Evolutionary conservation across 2,888 invertebrate genomes (phyloP), one percentile per base, ranked within the genome.

Genomic region (Prosapia bicincta): DNA sequence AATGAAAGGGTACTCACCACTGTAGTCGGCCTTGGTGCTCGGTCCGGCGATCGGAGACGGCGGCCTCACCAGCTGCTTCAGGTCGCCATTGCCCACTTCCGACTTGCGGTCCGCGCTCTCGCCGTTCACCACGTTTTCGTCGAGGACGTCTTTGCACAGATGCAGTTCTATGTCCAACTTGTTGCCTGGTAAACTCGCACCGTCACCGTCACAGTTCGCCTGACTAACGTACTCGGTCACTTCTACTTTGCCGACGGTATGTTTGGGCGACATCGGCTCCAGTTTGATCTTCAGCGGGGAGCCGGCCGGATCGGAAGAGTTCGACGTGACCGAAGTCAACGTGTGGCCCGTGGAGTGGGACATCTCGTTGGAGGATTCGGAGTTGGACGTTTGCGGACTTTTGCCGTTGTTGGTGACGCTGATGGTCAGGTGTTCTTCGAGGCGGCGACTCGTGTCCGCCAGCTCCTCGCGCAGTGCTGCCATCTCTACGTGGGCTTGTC

Each of bases 401-500:
- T 80, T 71, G 84, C 81, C 20, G 28, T 32, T 38, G 69, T 69
- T 69, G 74, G 38, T 70, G 25, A 32, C 66, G 66, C 69, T 72
- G 71, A 71, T 24, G 83, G 83, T 77, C 83, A 85, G 80, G 81
- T 83, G 72, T 81, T 82, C 66, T 82, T 82, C 65, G 83, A 83
- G 75, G 75, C 85, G 82, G 77, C 85, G 83, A 78, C 88, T 87
- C 10, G 88, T 88, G 81, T 88, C 88, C 26, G 86, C 86, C 76
- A 89, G 83, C 81, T 89, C 88, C 26, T 86, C 86, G 70, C 88
- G 84, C 78, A 89, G 83, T 68, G 86, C 85, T 71, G 86, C 86
- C 81, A 89, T 88, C 82, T 92, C 91, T 79, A 90, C 88, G 80
- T 90, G 88, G 71, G 90, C 86, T 75, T 89, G 87, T 81, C 90